These are phyloP conservation scores for Cynaeus angustus DNA, from an alignment of 2,888 invertebrate species.

Conservation along the genomic window DNA sequence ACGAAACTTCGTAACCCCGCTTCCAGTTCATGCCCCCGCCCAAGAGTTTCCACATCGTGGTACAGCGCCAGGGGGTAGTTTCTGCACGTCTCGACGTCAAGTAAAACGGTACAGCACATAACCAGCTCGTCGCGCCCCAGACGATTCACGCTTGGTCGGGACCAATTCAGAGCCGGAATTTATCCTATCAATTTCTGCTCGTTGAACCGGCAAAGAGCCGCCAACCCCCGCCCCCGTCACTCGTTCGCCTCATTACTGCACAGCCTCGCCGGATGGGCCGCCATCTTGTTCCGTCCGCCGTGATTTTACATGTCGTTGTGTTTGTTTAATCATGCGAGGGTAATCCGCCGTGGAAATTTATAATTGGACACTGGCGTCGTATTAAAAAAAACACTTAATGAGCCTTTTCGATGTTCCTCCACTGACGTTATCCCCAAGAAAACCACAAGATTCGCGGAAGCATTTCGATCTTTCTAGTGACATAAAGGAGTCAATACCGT, in stretches of 20 bases:
- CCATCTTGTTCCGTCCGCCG: constrained; percentile 69
- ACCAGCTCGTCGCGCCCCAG: constrained; percentile 58
- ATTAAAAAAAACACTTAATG: constrained; percentile 45
- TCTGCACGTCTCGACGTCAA: constrained; percentile 37
- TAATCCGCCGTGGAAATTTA: constrained; percentile 66
- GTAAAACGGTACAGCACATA: constrained; percentile 32
- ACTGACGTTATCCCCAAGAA: constrained; percentile 5
- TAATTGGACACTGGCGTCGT: constrained; percentile 66
- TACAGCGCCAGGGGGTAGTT: constrained; percentile 19
- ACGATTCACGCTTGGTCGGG: constrained; percentile 75
- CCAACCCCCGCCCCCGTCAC: constrained; percentile 56
- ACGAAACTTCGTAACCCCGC: background rate
- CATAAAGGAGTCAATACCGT: constrained; percentile 17
- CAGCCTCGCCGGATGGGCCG: constrained; percentile 65
- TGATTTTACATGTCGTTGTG: constrained; percentile 70
- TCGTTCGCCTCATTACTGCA: constrained; percentile 57
- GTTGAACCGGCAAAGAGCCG: constrained; percentile 76
- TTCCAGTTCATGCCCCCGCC: background rate
- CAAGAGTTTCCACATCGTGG: constrained; percentile 1
- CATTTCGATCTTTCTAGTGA: background rate
- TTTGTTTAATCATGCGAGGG: constrained; percentile 68
- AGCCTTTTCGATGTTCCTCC: constrained; percentile 29
- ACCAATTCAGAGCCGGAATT: constrained; percentile 78
- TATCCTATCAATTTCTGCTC: constrained; percentile 79
- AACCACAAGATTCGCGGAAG: constrained; percentile 9